Percentiles rank a stretch among this genome's conserved stretches.
These are phyloP conservation scores for Oxygymnocypris stewartii DNA, from an alignment of 2,113 vertebrate species.

Conservation along the genomic window DNA sequence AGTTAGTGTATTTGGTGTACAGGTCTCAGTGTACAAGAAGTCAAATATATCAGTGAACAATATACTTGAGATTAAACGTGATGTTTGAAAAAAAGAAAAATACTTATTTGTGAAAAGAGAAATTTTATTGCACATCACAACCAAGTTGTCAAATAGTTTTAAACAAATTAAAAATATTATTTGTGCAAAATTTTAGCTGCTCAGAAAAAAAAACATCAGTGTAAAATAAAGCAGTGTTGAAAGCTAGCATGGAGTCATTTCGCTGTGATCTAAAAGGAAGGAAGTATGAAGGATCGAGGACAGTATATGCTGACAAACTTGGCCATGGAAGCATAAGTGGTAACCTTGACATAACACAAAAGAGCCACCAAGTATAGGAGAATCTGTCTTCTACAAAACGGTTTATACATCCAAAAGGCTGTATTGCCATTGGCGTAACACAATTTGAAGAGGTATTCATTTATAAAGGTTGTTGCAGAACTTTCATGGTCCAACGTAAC, in stretches of 20 bases:
- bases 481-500: not conserved
- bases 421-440: not conserved
- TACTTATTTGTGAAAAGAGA: too few species aligned
- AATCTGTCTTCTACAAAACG: not conserved
- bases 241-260: not conserved
- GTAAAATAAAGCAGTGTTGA: not conserved
- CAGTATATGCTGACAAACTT: slow-evolving; percentile 7
- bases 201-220: not conserved
- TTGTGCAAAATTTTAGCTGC: not conserved
- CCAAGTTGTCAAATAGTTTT: not conserved
- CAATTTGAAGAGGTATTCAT: not conserved
- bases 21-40: not conserved
- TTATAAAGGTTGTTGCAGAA: not conserved
- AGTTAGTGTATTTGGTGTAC: not conserved
- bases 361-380: not conserved
- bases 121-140: not conserved
- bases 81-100: not conserved
- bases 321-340: not conserved
- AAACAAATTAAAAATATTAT: not conserved
- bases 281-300: not conserved
- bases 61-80: not conserved
- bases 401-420: not conserved
- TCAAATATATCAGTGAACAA: not conserved
- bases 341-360: slow-evolving; percentile 3
- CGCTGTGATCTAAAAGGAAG: slow-evolving; percentile 13